phyloP scores from a whole-genome alignment of 1,140 invertebrate species.

The Reticulitermes speratus region DNA sequence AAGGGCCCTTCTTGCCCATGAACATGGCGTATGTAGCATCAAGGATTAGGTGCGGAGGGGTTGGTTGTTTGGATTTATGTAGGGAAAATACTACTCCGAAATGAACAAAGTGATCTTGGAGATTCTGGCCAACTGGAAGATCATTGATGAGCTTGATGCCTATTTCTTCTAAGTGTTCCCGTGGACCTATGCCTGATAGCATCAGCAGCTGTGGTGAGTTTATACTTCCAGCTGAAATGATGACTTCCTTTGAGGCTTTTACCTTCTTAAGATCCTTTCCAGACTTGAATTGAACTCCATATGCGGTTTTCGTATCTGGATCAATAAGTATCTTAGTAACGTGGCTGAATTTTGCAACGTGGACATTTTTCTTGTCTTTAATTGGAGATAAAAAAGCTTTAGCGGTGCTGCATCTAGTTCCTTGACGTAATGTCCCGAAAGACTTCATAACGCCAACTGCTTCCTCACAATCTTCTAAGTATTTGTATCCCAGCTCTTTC shows the following conservation, averaged over 20 bases:
- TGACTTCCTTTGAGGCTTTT: constrained; percentile 60
- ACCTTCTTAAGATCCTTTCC: constrained; percentile 42
- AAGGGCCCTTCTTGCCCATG: constrained; percentile 35
- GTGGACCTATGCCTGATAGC: constrained; percentile 87
- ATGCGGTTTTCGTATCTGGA: constrained; percentile 46
- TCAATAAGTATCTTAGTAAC: constrained; percentile 50
- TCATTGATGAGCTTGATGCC: constrained; percentile 46
- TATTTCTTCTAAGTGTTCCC: constrained; percentile 68
- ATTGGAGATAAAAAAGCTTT: constrained; percentile 49
- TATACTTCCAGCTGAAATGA: constrained; percentile 82
- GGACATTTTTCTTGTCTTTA: constrained; percentile 47
- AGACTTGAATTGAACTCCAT: constrained; percentile 53
- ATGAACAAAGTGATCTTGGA: constrained; percentile 49
- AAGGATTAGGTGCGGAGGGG: not conserved
- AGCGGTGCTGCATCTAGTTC: constrained; percentile 52
- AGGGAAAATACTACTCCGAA: constrained; percentile 24
- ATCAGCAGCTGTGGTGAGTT: constrained; percentile 91
- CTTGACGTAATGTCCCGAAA: constrained; percentile 37
- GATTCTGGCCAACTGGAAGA: constrained; percentile 48
- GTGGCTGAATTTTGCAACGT: constrained; percentile 40
- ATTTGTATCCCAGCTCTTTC: constrained; percentile 75
- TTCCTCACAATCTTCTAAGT: constrained; percentile 51
- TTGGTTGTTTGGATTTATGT: constrained; percentile 32
- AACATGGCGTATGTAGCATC: constrained; percentile 37
- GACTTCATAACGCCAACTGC: constrained; percentile 48